phyloP scores from a whole-genome alignment of 2,113 vertebrate genomes.

The Alectura lathami region DNA sequence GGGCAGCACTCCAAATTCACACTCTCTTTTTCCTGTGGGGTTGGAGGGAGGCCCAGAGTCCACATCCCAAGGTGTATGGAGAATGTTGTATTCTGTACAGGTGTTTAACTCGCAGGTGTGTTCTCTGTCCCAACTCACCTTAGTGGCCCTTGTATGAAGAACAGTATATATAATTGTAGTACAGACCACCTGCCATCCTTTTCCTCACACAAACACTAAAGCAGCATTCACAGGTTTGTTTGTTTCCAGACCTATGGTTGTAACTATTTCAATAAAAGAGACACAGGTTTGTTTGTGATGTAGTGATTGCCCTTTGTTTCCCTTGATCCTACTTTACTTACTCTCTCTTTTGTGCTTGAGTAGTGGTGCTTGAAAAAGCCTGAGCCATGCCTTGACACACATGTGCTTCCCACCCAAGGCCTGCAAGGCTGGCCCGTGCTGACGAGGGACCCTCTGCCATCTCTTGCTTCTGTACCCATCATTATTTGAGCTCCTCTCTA shows the following conservation, averaged over 20 bases:
- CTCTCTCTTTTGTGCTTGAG: not conserved
- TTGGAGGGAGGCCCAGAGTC: not conserved
- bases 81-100: not conserved
- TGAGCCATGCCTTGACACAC: rapidly evolving
- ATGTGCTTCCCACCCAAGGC: not conserved
- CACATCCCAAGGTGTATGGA: not conserved
- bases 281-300: not conserved
- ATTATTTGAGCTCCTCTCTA: too few species aligned
- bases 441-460: not conserved
- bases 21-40: not conserved
- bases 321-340: not conserved
- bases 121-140: not conserved
- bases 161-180: conserved; percentile 2
- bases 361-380: not conserved
- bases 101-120: not conserved
- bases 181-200: not conserved
- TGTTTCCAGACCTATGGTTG: conserved; percentile 33
- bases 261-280: conserved; percentile 69
- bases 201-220: not conserved
- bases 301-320: not conserved
- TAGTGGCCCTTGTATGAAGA: not conserved
- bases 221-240: not conserved
- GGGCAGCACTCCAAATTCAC: not conserved
- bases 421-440: rapidly evolving
- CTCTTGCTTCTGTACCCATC: not conserved